Percentiles rank a stretch among this genome's conserved stretches.
phyloP scores from a whole-genome alignment of 2,797 vertebrate genomes.

The Pelobates cultripes region DNA sequence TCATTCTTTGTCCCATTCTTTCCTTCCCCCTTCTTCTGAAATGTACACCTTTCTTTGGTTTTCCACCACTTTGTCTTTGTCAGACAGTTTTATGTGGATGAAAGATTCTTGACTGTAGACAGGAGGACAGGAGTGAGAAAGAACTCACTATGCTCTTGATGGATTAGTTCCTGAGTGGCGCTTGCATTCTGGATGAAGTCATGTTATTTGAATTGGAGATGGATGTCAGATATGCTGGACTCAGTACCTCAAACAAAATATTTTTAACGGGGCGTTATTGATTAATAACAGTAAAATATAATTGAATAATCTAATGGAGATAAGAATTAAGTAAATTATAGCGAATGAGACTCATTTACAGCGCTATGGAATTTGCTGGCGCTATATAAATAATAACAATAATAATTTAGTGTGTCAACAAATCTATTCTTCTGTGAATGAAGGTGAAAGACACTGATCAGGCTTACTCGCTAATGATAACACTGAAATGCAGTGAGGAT shows the following conservation, averaged over 20 bases:
- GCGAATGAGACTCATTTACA: not conserved
- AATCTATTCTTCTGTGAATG: no score
- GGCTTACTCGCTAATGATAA: no score
- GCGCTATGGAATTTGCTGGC: no score
- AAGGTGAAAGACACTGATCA: no score
- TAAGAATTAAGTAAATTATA: not conserved
- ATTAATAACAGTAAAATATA: not conserved
- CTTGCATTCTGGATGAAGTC: conserved; percentile 36
- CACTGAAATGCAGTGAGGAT: no score
- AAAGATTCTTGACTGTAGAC: conserved; percentile 25
- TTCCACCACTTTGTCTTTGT: conserved; percentile 46
- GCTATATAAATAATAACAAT: no score
- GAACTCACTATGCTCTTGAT: conserved; percentile 40
- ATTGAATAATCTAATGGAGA: not conserved
- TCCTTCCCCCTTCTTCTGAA: conserved; percentile 14
- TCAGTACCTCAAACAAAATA: conserved; percentile 18
- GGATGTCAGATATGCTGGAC: conserved; percentile 21
- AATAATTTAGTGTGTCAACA: no score
- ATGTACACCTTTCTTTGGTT: conserved; percentile 45
- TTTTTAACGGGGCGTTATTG: conserved; percentile 17
- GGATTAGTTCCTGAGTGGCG: conserved; percentile 33
- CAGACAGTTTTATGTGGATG: conserved; percentile 41
- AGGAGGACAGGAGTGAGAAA: conserved; percentile 14
- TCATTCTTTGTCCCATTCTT: conserved; percentile 14
- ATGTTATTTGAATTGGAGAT: conserved; percentile 30